Conservation (phyloP, 2,113 vertebrate genomes). For the Dicaeum eximium region DNA sequence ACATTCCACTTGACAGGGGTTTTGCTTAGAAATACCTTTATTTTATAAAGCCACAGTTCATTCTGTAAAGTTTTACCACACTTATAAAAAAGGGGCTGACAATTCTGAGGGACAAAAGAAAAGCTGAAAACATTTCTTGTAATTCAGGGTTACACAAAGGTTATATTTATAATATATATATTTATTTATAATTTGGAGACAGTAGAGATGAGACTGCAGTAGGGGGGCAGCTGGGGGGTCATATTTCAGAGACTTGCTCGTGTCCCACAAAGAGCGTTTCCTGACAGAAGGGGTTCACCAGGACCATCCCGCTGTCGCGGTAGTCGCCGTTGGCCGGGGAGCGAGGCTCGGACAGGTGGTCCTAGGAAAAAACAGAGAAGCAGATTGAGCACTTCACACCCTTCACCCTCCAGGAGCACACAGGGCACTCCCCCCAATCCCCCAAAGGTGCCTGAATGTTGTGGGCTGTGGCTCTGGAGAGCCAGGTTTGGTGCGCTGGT, state of each 20-base stretch:
- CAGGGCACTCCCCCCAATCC: neutral
- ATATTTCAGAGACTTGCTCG: constrained; percentile 90
- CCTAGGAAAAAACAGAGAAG: constrained; percentile 72
- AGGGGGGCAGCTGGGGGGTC: neutral
- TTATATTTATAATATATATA: constrained; percentile 81
- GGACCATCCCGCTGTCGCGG: constrained; percentile 90
- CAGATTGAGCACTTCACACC: neutral
- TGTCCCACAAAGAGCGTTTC: constrained; percentile 93
- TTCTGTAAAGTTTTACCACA: constrained; percentile 87
- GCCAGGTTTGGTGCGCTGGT: neutral
- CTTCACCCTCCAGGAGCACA: fast-evolving
- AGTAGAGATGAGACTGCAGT: constrained; percentile 38
- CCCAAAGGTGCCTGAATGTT: neutral
- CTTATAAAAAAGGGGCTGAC: constrained; percentile 88
- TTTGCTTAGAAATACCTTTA: constrained; percentile 87
- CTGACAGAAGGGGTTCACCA: constrained; percentile 98
- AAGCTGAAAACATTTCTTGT: constrained; percentile 74
- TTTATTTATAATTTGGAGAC: constrained; percentile 73
- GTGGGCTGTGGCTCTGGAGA: neutral
- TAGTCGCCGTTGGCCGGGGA: constrained; percentile 95
- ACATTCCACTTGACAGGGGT: neutral
- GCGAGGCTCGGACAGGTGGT: constrained; percentile 85
- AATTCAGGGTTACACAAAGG: constrained; percentile 78
- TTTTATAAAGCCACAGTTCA: constrained; percentile 89
- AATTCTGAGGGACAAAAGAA: constrained; percentile 73